phyloP scores from a whole-genome alignment of 2,888 invertebrate genomes.

The Ennomos quercinarius region DNA sequence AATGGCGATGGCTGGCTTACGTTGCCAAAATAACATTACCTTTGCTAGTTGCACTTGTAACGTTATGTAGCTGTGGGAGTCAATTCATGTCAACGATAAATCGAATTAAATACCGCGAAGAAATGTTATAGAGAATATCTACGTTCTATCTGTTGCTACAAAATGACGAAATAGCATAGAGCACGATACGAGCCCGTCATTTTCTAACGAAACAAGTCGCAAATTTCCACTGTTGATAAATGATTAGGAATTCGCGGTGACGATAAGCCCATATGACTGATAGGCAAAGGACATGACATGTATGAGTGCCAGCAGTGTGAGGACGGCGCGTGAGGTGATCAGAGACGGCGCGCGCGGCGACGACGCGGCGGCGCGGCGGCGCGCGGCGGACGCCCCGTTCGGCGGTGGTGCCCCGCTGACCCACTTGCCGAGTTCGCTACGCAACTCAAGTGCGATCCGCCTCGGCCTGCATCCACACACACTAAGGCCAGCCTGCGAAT shows the following conservation, averaged over 20 bases:
- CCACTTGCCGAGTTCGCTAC: slow-evolving; percentile 78
- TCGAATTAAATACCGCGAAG: neutral
- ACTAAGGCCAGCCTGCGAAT: slow-evolving; percentile 28
- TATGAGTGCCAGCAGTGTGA: slow-evolving; percentile 1
- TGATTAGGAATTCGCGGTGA: slow-evolving; percentile 21
- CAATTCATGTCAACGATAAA: slow-evolving; percentile 2
- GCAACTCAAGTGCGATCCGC: slow-evolving; percentile 80
- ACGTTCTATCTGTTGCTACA: slow-evolving; percentile 1
- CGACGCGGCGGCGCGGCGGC: slow-evolving; percentile 50
- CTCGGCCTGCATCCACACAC: slow-evolving; percentile 50
- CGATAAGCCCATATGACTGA: slow-evolving; percentile 15
- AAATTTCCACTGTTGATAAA: slow-evolving; percentile 26
- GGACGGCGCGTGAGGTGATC: neutral
- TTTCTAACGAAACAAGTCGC: slow-evolving; percentile 14
- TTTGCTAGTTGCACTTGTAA: slow-evolving; percentile 16
- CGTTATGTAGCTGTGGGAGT: neutral
- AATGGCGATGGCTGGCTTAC: slow-evolving; percentile 52
- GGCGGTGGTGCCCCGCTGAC: slow-evolving; percentile 77
- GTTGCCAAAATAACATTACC: slow-evolving; percentile 57
- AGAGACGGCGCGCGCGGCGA: slow-evolving; percentile 27
- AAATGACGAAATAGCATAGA: neutral
- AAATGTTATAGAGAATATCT: neutral
- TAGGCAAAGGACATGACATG: slow-evolving; percentile 10
- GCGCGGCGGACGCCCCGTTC: slow-evolving; percentile 58
- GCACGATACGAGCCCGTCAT: neutral